Evolutionary conservation across 2,888 invertebrate genomes (phyloP), one percentile per base, ranked within the genome.

Genomic region (Trissolcus japonicus): DNA sequence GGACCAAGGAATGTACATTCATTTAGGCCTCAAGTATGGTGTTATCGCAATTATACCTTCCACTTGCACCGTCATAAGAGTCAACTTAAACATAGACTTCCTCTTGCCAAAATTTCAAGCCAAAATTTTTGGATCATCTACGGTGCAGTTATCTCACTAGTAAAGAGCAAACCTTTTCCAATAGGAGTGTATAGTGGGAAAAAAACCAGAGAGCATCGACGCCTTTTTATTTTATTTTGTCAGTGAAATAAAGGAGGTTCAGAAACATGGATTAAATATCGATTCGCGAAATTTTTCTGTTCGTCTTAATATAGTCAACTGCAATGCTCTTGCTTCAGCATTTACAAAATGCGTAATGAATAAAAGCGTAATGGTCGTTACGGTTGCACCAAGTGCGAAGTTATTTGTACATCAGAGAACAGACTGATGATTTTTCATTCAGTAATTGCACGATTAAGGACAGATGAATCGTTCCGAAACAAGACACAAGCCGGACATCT

Each of bases 141-240:
- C 29, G 16, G 48, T 40, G 48, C 60, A 61, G 17, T 61, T n/a
- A 50, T 61, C 35, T 50, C 60, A 14, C 60, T 50, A 35, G 29
- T 50, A 6, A 29, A 61, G 17, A 35, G 50, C 16, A 61, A 61
- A 50, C 50, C 60, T 7, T 61, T 61, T 61, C 60, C 60, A 0
- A 25, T 61, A 13, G 50, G 50, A 25, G 50, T 61, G 9, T 61
- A 50, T 16, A 9, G 19, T 50, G 60, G 60, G 13, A 17, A 46
- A 46, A 29, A 59, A 59, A 59, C 59, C 59, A 9, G 6, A 50
- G 16, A 63, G 19, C 41, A 14, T 21, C 0, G 54, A 54, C 13
- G 54, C 43, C 7, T 63, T 63, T 29, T 63, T 54, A n/a, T n/a
- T 63, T 7, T 63, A 63, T 46, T 63, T 63, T 29, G 16, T 63